Conservation (phyloP, 2,113 vertebrate species). For the Peromyscus leucopus region DNA sequence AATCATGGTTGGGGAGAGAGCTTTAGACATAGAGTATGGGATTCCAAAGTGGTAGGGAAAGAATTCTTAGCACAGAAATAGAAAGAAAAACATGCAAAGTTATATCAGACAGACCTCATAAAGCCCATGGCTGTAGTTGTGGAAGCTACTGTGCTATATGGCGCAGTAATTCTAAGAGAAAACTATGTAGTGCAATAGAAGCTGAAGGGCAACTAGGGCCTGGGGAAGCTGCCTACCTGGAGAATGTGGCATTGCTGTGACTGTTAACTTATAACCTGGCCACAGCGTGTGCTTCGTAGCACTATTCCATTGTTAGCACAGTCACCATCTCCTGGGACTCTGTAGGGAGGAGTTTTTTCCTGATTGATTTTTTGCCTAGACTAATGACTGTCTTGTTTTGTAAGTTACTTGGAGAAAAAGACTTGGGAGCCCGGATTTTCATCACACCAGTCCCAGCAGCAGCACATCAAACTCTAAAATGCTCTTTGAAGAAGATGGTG, state of each 20-base stretch:
- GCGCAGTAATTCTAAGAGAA: background rate
- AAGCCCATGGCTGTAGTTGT: background rate
- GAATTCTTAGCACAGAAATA: background rate
- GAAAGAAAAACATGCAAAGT: background rate
- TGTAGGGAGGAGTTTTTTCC: background rate
- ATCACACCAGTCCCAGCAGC: background rate
- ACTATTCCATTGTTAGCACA: background rate
- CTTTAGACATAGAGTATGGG: too few relatives aligned
- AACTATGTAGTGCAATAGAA: background rate
- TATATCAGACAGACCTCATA: background rate
- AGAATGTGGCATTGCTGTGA: fast-evolving
- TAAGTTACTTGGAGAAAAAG: background rate
- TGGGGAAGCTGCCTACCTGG: background rate
- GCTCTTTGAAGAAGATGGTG: conserved; percentile 25
- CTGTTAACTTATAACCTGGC: background rate
- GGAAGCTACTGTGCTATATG: background rate
- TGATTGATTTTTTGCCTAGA: background rate
- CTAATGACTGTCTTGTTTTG: background rate
- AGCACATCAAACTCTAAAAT: background rate
- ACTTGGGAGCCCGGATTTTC: background rate
- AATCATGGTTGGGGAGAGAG: background rate
- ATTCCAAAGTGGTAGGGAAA: background rate
- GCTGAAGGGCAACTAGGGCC: background rate
- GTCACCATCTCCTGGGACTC: background rate
- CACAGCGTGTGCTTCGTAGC: background rate